phyloP scores from a whole-genome alignment of 2,113 vertebrate genomes.

The Cyprinodon tularosa region DNA sequence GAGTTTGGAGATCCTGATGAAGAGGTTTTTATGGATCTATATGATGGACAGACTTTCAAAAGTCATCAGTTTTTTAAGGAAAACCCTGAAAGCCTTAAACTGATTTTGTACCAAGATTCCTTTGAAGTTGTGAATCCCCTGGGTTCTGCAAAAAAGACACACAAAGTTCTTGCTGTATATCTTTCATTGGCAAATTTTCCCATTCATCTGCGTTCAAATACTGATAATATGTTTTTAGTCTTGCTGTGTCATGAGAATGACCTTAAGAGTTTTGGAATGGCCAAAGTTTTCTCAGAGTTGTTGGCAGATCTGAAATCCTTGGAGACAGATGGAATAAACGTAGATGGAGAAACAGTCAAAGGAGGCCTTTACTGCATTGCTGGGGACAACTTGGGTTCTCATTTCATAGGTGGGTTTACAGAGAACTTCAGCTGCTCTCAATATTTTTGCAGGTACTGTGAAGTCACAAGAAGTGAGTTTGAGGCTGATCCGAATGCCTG shows the following conservation, averaged over 20 bases:
- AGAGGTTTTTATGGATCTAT: neutral
- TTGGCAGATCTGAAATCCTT: constrained; percentile 8
- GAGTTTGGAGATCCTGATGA: neutral
- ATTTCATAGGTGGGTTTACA: no score
- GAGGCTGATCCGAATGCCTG: constrained; percentile 15
- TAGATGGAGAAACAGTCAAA: constrained; percentile 15
- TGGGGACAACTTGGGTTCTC: no score
- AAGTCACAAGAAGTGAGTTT: constrained; percentile 16
- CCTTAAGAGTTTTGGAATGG: no score
- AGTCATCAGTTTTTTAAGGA: neutral
- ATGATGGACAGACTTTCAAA: neutral
- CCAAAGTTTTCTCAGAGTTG: constrained; percentile 22
- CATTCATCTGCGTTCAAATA: constrained; percentile 14
- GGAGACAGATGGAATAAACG: constrained; percentile 4
- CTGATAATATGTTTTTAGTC: constrained; percentile 17
- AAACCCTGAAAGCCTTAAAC: neutral
- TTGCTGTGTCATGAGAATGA: constrained; percentile 8
- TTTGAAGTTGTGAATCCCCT: constrained; percentile 12
- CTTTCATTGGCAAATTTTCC: constrained; percentile 14
- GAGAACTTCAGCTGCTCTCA: neutral
- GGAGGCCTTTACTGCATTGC: no score
- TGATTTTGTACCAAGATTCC: constrained; percentile 23
- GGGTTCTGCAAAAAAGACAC: no score
- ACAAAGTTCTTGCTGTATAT: no score
- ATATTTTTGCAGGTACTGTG: constrained; percentile 3